phyloP scores from a whole-genome alignment of 64 coral and sea anemone species.

The Dendrophyllia cribrosa region DNA sequence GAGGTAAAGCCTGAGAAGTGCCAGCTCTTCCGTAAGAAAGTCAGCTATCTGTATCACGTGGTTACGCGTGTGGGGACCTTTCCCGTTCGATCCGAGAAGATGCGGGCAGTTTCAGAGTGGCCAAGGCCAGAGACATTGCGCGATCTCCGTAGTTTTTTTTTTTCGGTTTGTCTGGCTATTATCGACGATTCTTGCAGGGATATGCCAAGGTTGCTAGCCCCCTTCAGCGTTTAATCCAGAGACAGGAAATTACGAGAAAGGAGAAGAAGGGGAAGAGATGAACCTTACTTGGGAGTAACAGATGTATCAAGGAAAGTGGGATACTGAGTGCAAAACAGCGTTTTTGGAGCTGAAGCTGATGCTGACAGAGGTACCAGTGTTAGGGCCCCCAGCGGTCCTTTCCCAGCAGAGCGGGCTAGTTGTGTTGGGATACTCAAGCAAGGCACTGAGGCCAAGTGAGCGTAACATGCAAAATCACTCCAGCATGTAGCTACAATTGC shows the following conservation, averaged over 20 bases:
- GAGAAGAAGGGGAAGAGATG: neutral
- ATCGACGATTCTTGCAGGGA: neutral
- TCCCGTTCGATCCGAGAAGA: neutral
- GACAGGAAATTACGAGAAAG: neutral
- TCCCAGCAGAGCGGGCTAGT: constrained; percentile 39
- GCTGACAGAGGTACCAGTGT: neutral
- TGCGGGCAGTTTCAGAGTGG: constrained; percentile 17
- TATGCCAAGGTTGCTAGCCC: neutral
- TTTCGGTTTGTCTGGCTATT: neutral
- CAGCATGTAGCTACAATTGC: constrained; percentile 7
- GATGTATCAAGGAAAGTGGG: neutral
- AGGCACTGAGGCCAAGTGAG: constrained; percentile 42
- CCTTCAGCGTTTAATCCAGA: neutral
- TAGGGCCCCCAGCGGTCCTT: constrained; percentile 3
- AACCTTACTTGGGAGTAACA: neutral
- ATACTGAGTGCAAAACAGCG: neutral
- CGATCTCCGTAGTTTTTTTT: constrained; percentile 16
- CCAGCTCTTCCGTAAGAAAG: constrained; percentile 42
- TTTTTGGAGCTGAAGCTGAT: neutral
- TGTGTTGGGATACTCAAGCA: constrained; percentile 64
- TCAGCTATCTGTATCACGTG: neutral
- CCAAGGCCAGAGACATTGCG: constrained; percentile 21
- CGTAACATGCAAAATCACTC: constrained; percentile 28
- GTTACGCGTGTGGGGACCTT: constrained; percentile 14
- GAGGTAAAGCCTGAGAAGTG: constrained; percentile 37